phyloP scores from a whole-genome alignment of 2,797 vertebrate genomes.

The Anguilla marmorata region DNA sequence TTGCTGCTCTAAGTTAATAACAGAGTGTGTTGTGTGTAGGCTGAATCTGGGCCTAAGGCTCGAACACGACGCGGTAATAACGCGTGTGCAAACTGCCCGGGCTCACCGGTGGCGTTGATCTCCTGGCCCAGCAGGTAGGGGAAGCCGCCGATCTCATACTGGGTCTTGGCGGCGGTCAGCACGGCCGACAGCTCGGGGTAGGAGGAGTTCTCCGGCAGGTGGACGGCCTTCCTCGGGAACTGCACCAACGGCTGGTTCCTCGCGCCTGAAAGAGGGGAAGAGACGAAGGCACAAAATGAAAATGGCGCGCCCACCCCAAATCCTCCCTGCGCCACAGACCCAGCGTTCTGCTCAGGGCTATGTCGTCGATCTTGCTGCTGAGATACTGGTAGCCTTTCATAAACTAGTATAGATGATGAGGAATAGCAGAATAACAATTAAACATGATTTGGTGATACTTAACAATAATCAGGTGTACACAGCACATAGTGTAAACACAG shows the following conservation, averaged over 20 bases:
- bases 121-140: slow-evolving; percentile 89
- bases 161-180: slow-evolving; percentile 84
- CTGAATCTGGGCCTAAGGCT: background rate
- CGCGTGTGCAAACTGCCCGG: background rate
- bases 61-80: background rate
- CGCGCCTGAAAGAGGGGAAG: slow-evolving; percentile 69
- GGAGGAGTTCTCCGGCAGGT: slow-evolving; percentile 80
- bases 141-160: slow-evolving; percentile 84
- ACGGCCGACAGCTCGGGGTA: slow-evolving; percentile 86
- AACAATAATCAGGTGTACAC: background rate
- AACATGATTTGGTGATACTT: background rate
- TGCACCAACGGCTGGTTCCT: slow-evolving; percentile 90
- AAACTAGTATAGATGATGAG: background rate
- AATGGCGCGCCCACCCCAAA: background rate
- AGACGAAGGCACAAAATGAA: background rate
- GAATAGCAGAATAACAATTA: background rate
- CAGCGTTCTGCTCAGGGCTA: background rate
- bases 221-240: slow-evolving; percentile 86
- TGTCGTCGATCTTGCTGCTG: no score
- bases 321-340: background rate
- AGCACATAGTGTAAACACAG: background rate
- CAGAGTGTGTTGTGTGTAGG: background rate
- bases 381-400: background rate
- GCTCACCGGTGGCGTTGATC: slow-evolving; percentile 80
- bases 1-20: background rate